Conservation (phyloP, 2,888 invertebrate genomes). For the Erebia ligea region DNA sequence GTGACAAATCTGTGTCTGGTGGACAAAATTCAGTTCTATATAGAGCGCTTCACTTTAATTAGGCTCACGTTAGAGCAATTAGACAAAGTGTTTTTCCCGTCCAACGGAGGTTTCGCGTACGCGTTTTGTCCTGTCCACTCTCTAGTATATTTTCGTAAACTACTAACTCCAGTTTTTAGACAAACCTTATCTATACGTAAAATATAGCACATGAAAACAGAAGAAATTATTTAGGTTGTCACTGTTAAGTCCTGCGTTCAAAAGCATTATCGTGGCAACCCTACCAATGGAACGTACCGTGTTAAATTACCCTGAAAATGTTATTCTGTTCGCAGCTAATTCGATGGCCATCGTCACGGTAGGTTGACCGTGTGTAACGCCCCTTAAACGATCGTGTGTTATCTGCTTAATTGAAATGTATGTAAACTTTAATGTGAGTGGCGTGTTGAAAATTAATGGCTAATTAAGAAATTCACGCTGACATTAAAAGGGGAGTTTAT, state of each 20-base stretch:
- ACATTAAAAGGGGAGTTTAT: background rate
- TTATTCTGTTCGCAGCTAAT: constrained; percentile 60
- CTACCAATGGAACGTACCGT: constrained; percentile 26
- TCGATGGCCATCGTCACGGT: constrained; percentile 47
- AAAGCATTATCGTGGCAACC: background rate
- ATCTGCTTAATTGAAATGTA: constrained; percentile 22
- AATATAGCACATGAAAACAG: too few species aligned
- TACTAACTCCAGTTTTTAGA: too few species aligned
- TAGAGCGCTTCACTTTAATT: too few species aligned
- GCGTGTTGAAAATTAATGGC: constrained; percentile 6
- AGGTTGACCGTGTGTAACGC: constrained; percentile 42
- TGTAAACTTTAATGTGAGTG: constrained; percentile 19
- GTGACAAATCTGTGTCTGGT: too few species aligned
- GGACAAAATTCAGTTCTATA: too few species aligned
- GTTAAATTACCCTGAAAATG: constrained; percentile 63
- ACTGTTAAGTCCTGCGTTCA: background rate
- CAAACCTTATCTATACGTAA: too few species aligned
- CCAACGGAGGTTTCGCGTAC: too few species aligned
- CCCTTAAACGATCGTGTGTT: constrained; percentile 32
- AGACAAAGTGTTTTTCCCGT: too few species aligned
- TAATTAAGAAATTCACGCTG: constrained; percentile 15
- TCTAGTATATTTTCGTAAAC: too few species aligned
- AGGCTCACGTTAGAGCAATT: too few species aligned
- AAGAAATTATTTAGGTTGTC: background rate
- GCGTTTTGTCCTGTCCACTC: too few species aligned